phyloP scores from a whole-genome alignment of 1,140 invertebrate species.

The Bombus haemorrhoidalis region DNA sequence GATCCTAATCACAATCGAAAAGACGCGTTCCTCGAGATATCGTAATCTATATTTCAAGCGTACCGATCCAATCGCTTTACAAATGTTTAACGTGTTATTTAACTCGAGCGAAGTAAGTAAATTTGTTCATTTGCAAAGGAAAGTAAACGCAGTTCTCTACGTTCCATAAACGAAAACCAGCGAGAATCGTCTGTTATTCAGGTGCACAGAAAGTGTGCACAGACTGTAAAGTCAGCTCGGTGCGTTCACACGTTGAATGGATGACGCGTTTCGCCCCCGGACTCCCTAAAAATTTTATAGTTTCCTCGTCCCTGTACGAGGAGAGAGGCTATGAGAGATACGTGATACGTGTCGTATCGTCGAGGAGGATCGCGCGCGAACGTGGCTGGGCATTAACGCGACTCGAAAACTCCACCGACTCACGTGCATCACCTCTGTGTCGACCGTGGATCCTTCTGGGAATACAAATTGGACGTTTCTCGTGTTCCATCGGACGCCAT shows the following conservation, averaged over 20 bases:
- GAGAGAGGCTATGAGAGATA: background rate
- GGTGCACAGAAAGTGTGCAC: background rate
- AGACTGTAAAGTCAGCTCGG: conserved; percentile 11
- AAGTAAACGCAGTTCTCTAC: background rate
- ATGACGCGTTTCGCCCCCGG: background rate
- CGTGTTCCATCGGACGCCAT: conserved; percentile 3
- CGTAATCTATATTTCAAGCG: too few relatives aligned
- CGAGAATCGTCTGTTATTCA: background rate
- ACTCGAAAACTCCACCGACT: conserved; percentile 22
- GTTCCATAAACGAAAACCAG: background rate
- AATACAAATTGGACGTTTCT: conserved; percentile 52
- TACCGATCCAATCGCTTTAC: background rate
- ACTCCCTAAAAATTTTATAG: conserved; percentile 38
- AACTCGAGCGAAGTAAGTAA: background rate
- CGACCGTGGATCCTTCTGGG: conserved; percentile 24
- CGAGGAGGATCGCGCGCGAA: conserved; percentile 47
- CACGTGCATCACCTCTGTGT: conserved; percentile 43
- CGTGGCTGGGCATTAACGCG: conserved; percentile 32
- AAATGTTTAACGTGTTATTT: background rate
- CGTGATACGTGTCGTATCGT: conserved; percentile 46
- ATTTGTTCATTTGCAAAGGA: background rate
- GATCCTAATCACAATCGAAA: too few relatives aligned
- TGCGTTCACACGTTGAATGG: conserved; percentile 1
- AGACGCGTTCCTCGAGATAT: too few relatives aligned
- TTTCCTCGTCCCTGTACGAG: conserved; percentile 12